Conservation (phyloP, 2,797 vertebrate species). For the Aplochiton taeniatus region DNA sequence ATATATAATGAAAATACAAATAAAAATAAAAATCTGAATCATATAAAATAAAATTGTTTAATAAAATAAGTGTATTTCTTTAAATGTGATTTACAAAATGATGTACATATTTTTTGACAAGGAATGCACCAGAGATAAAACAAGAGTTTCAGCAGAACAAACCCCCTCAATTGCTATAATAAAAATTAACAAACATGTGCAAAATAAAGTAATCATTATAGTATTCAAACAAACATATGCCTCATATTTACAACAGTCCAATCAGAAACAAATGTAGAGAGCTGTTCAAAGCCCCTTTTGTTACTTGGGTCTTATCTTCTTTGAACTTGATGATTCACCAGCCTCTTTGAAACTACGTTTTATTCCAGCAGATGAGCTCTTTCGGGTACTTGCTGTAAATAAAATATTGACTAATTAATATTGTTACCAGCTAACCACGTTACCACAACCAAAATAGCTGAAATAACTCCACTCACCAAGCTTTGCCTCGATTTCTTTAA, state of each 20-base stretch:
- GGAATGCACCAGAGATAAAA: no score
- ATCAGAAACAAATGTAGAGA: neutral
- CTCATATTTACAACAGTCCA: neutral
- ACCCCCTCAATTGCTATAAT: no score
- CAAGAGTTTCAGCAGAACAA: no score
- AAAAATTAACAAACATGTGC: no score
- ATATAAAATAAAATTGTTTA: no score
- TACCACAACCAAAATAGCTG: neutral
- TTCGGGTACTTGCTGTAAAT: conserved; percentile 39
- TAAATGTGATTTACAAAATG: no score
- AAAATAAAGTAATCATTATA: no score
- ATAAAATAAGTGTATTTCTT: no score
- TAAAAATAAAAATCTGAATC: no score
- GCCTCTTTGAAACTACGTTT: conserved; percentile 41
- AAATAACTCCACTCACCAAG: conserved; percentile 70
- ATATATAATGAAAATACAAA: no score
- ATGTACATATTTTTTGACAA: no score
- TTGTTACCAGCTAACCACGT: neutral
- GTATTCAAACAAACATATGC: no score
- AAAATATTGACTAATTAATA: neutral
- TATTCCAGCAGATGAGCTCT: neutral
- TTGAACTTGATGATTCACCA: neutral
- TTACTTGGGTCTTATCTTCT: conserved; percentile 29
- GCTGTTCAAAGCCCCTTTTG: neutral
- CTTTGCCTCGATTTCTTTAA: conserved; percentile 76